phyloP scores from a whole-genome alignment of 2,113 vertebrate species.

The Argyrosomus japonicus region DNA sequence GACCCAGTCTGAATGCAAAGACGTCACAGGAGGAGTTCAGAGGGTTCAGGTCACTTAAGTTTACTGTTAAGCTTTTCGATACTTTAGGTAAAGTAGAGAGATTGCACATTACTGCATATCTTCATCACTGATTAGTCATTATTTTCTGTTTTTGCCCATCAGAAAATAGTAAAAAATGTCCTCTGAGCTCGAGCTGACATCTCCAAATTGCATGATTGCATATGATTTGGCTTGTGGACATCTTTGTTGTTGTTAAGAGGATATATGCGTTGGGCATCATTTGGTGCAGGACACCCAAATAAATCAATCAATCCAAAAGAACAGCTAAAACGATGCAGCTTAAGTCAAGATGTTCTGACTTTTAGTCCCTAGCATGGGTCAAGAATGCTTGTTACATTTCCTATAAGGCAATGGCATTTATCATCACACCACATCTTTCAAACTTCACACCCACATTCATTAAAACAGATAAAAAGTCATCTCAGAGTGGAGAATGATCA shows the following conservation, averaged over 20 bases:
- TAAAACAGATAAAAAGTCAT: neutral
- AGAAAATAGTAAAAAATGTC: neutral
- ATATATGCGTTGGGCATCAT: too few relatives aligned
- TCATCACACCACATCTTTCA: neutral
- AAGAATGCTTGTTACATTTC: neutral
- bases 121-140: neutral
- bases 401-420: neutral
- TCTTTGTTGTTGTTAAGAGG: too few relatives aligned
- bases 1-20: constrained; percentile 58
- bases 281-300: too few relatives aligned
- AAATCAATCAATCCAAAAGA: neutral
- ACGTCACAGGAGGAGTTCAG: neutral
- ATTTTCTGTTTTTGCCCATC: neutral
- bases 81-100: neutral
- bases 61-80: neutral
- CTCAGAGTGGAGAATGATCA: neutral
- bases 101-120: neutral
- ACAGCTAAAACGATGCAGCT: neutral
- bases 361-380: neutral
- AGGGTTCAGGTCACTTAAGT: neutral
- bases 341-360: neutral
- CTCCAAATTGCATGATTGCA: neutral
- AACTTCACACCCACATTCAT: neutral
- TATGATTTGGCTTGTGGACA: too few relatives aligned
- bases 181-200: too few relatives aligned